Base-by-base conservation (phyloP, 2,888 invertebrate genomes). In the Drosophila recens region DNA sequence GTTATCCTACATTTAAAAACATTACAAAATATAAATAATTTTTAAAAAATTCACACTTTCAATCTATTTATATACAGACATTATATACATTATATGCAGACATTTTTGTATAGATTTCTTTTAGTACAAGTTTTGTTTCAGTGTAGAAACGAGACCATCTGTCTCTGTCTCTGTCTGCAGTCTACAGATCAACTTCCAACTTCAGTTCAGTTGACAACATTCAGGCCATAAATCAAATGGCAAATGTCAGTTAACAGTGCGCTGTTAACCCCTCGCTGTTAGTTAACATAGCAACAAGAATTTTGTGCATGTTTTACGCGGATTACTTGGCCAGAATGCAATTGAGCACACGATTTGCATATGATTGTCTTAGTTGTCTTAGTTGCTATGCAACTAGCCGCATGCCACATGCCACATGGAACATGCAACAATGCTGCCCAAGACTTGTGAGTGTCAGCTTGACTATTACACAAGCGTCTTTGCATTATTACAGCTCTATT, bases 291-390 rank as follows among this genome's bases (percentile, higher is more conserved):
- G 13, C 15, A 6, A 13, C 5, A 42, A 51, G 17, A 38, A 27
- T 34, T 58, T 6, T 30, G 61, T 30, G 45, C 43, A 56, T 45
- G 43, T 23, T n/a, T 27, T 1, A 8, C n/a, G 20, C 20, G 1
- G 38, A 27, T 20, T 33, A 36, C 43, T 59, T 67, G 63, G 13
- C 63, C 42, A 51, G 61, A 58, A 51, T 69, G 66, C 56, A 80
- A 58, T 67, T 52, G 46, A 34, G 63, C 43, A 30, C 64, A 65
- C 20, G 33, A 70, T 75, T 75, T 76, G 68, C 66, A 75, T 72
- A 43, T 67, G 45, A 46, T 80, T 80, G 38, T 58, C 58, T 45
- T 61, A 53, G 49, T 75, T 80, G 36, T 58, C 54, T 45, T 61
- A 57, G 49, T 70, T 58, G 13, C 34, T 34, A 45, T 66, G 42